These are phyloP conservation scores for Bradypus variegatus DNA, from an alignment of 2,797 vertebrate genomes.

Conservation along the genomic window DNA sequence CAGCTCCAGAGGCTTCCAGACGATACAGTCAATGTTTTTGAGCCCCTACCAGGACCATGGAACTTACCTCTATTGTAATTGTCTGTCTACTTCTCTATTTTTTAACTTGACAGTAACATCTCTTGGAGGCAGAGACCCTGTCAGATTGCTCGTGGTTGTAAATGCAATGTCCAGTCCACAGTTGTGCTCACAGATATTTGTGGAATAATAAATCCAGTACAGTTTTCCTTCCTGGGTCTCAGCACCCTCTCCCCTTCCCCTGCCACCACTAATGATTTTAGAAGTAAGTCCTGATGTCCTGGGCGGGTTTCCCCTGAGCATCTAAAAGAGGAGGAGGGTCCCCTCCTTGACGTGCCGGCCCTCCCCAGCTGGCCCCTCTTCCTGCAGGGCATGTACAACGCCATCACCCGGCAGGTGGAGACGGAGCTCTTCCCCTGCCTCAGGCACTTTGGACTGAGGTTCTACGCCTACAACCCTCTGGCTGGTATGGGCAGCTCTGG, in stretches of 20 bases:
- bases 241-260: background rate
- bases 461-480: slow-evolving; percentile 94
- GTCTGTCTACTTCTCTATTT: background rate
- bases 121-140: background rate
- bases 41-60: background rate
- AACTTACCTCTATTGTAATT: background rate
- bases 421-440: slow-evolving; percentile 90
- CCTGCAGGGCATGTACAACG: slow-evolving; percentile 95
- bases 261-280: background rate
- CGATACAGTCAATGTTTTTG: background rate
- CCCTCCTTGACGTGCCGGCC: rapidly evolving
- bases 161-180: background rate
- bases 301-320: background rate
- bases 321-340: background rate
- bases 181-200: background rate
- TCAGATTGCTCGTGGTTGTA: background rate
- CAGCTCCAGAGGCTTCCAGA: background rate
- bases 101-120: background rate
- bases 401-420: slow-evolving; percentile 91
- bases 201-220: background rate
- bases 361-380: background rate
- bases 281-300: background rate
- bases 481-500: slow-evolving; percentile 77
- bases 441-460: slow-evolving; percentile 81
- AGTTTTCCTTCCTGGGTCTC: background rate